A percentile compares a stretch with the other conserved stretches of the same genome.
Conservation (phyloP, 2,797 vertebrate species). For the Epinephelus malabaricus region DNA sequence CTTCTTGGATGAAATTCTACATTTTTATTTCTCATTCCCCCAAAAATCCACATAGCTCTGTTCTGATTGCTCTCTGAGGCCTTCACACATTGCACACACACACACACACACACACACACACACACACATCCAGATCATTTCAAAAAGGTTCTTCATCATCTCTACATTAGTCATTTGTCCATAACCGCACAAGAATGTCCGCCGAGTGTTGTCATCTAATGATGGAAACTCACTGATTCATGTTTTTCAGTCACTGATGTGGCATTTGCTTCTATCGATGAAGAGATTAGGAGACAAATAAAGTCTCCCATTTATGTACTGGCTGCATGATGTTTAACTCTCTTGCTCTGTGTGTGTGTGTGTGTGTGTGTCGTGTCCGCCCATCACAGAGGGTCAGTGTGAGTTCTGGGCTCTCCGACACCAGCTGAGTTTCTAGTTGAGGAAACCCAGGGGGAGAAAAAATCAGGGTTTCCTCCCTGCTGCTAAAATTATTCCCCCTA, state of each 20-base stretch:
- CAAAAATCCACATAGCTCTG: slow-evolving; percentile 65
- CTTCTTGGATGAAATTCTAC: slow-evolving; percentile 78
- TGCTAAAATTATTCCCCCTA: slow-evolving; percentile 77
- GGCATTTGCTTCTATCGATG: slow-evolving; percentile 32
- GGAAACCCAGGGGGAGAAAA: slow-evolving; percentile 61
- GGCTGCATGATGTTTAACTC: neutral
- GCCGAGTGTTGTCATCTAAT: slow-evolving; percentile 40
- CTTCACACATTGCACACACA: slow-evolving; percentile 26
- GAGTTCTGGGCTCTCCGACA: slow-evolving; percentile 49
- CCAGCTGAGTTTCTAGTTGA: slow-evolving; percentile 61
- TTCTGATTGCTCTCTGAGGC: slow-evolving; percentile 57
- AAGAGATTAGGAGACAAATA: slow-evolving; percentile 25
- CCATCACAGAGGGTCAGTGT: slow-evolving; percentile 60
- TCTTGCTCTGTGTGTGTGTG: neutral
- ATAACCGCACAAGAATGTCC: slow-evolving; percentile 50
- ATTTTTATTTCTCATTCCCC: slow-evolving; percentile 75
- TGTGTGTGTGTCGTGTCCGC: slow-evolving; percentile 14
- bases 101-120: slow-evolving; percentile 23
- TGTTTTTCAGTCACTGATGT: slow-evolving; percentile 42
- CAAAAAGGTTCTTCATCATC: slow-evolving; percentile 27
- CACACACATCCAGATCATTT: slow-evolving; percentile 14
- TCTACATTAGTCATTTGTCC: slow-evolving; percentile 56
- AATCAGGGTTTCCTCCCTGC: slow-evolving; percentile 75
- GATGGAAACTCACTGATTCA: slow-evolving; percentile 59
- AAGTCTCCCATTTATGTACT: neutral